These are phyloP conservation scores for Anas platyrhynchos DNA, from an alignment of 2,113 vertebrate genomes.

Conservation along the genomic window DNA sequence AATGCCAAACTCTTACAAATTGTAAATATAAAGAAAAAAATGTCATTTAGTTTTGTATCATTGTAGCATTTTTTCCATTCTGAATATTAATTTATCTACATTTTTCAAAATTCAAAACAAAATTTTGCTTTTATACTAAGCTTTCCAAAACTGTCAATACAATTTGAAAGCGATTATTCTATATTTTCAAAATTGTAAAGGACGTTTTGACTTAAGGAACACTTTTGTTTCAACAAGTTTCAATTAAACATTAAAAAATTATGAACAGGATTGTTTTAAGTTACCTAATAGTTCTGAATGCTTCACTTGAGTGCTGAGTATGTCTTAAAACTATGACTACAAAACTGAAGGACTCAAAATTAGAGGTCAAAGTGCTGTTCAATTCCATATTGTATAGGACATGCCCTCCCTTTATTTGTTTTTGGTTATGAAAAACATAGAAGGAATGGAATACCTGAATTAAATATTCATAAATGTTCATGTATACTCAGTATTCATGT, in stretches of 20 bases:
- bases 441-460: background rate
- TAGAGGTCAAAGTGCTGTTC: background rate
- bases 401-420: background rate
- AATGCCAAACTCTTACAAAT: background rate
- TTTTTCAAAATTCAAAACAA: background rate
- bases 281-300: background rate
- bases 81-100: background rate
- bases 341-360: background rate
- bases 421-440: rapidly evolving
- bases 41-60: background rate
- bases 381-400: background rate
- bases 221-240: background rate
- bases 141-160: background rate
- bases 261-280: background rate
- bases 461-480: background rate
- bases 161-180: background rate
- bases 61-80: background rate
- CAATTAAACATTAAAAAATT: background rate
- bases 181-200: background rate
- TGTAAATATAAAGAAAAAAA: background rate
- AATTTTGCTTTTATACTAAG: background rate
- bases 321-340: background rate
- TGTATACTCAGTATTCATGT: background rate
- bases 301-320: background rate
- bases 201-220: background rate